Percentiles rank a stretch among this genome's conserved stretches.
Evolutionary conservation across 2,797 vertebrate genomes (phyloP).

Genomic region (Syndactyla subalaris): DNA sequence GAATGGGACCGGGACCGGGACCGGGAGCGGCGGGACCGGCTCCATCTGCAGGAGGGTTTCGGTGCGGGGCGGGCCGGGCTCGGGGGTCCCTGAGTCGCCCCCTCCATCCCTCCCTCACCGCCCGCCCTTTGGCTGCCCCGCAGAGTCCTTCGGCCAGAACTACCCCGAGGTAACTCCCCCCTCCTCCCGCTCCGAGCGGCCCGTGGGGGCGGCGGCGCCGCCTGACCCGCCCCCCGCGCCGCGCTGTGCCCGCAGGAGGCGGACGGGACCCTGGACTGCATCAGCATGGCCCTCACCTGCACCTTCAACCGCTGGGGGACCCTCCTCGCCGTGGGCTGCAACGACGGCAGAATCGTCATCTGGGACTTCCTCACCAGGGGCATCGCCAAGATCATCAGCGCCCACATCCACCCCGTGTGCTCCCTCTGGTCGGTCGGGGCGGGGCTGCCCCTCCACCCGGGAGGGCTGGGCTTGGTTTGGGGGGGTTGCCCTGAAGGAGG

Average conservation of each 20-base stretch:
- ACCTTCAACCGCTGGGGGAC: slow-evolving; percentile 99
- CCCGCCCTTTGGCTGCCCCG: slow-evolving; percentile 27
- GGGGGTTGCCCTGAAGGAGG: not conserved
- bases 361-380: slow-evolving; percentile 98
- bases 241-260: slow-evolving; percentile 83
- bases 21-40: too few relatives aligned
- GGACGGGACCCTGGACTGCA: slow-evolving; percentile 97
- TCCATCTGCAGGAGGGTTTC: too few relatives aligned
- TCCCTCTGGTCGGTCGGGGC: slow-evolving; percentile 82
- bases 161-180: slow-evolving; percentile 90
- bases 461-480: not conserved
- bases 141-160: slow-evolving; percentile 98
- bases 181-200: not conserved
- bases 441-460: not conserved
- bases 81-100: too few relatives aligned
- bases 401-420: slow-evolving; percentile 97
- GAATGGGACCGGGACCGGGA: too few relatives aligned
- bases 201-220: not conserved
- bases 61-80: too few relatives aligned
- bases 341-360: slow-evolving; percentile 96
- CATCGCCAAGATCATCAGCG: slow-evolving; percentile 98
- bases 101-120: not conserved
- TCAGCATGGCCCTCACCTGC: slow-evolving; percentile 98
- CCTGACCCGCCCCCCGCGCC: not conserved
- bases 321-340: slow-evolving; percentile 94